These are phyloP conservation scores for Erynnis tages DNA, from an alignment of 2,888 invertebrate species.

Conservation along the genomic window DNA sequence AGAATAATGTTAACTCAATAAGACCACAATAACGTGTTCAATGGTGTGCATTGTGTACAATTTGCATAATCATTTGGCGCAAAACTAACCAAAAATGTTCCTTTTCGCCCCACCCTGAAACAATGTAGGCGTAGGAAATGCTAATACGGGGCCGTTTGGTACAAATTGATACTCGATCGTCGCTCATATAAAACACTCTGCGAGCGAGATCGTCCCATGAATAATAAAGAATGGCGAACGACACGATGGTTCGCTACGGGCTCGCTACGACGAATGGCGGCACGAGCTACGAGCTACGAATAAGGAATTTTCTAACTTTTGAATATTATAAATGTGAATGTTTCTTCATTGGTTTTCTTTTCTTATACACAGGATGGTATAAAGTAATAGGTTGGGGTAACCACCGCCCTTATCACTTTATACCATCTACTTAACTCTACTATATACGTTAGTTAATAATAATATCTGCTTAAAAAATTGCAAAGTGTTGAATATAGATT, in stretches of 20 bases:
- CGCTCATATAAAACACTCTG: slow-evolving; percentile 81
- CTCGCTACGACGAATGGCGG: slow-evolving; percentile 43
- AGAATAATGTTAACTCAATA: slow-evolving; percentile 15
- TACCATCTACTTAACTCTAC: too few species aligned
- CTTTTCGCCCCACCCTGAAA: slow-evolving; percentile 46
- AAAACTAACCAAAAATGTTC: slow-evolving; percentile 37
- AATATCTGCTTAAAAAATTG: too few species aligned
- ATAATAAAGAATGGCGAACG: slow-evolving; percentile 78
- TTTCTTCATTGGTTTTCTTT: too few species aligned
- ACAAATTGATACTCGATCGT: slow-evolving; percentile 82
- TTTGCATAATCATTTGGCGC: slow-evolving; percentile 32
- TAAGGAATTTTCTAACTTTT: too few species aligned
- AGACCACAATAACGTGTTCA: slow-evolving; percentile 23
- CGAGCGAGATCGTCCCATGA: slow-evolving; percentile 75
- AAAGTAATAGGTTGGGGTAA: too few species aligned
- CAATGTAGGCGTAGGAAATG: slow-evolving; percentile 74
- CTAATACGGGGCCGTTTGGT: slow-evolving; percentile 72
- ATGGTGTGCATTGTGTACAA: slow-evolving; percentile 25
- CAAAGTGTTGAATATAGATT: too few species aligned
- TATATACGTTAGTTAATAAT: too few species aligned
- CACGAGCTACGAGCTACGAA: background rate
- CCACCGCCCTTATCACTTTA: too few species aligned
- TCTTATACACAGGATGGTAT: too few species aligned
- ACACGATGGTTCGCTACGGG: slow-evolving; percentile 39
- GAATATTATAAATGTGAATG: too few species aligned